Evolutionary conservation across 1,140 invertebrate genomes (phyloP).

Genomic region (Coenobita brevimanus): DNA sequence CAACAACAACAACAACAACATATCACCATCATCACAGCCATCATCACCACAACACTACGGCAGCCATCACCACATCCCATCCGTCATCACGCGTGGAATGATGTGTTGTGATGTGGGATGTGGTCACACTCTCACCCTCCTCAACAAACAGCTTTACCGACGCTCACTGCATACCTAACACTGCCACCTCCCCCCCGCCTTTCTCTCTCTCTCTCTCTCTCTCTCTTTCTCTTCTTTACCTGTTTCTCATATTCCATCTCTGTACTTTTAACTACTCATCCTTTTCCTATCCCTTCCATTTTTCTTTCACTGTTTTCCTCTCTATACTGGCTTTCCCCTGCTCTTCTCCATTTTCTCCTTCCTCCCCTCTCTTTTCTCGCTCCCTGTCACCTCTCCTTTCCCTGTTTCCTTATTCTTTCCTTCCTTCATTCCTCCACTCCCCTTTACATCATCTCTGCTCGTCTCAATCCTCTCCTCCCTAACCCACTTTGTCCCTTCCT

Average conservation of each 20-base stretch:
- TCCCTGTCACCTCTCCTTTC: not conserved
- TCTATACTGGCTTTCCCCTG: not conserved
- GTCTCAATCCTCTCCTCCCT: not conserved
- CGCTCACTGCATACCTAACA: not conserved
- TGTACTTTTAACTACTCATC: too few species aligned
- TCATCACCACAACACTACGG: too few species aligned
- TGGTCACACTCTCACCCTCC: too few species aligned
- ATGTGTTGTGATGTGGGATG: not conserved
- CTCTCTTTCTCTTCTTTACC: too few species aligned
- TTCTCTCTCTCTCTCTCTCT: too few species aligned
- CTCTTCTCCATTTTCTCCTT: conserved; percentile 6
- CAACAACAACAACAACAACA: too few species aligned
- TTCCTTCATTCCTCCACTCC: not conserved
- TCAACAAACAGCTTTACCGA: not conserved
- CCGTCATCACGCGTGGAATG: not conserved
- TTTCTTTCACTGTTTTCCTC: too few species aligned
- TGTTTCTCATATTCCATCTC: too few species aligned
- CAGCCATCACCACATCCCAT: too few species aligned
- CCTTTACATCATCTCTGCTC: not conserved
- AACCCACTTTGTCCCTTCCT: not conserved
- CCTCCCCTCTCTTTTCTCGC: not conserved
- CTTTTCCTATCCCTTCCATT: too few species aligned
- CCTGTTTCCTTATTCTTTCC: not conserved
- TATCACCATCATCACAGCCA: too few species aligned
- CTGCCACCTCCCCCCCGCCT: not conserved